phyloP scores from a whole-genome alignment of 1,140 invertebrate genomes.

The Spodoptera litura region DNA sequence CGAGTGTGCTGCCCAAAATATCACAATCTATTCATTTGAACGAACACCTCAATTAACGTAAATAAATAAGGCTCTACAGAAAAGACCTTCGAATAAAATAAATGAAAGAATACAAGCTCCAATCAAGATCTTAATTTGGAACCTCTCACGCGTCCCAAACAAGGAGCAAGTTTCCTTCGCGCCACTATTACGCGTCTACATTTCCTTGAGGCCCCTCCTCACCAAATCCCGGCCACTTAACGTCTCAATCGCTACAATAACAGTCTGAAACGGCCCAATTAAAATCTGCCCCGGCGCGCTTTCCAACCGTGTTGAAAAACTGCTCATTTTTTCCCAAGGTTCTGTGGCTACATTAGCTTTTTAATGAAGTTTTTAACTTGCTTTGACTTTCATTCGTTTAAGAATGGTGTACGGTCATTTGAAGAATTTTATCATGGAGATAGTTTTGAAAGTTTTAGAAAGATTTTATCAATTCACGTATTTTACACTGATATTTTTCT shows the following conservation, averaged over 20 bases:
- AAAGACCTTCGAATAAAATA: no score
- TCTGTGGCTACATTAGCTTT: conserved; percentile 18
- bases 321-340: conserved; percentile 1
- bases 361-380: conserved; percentile 5
- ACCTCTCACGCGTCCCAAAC: not conserved
- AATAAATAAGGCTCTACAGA: no score
- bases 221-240: conserved; percentile 30
- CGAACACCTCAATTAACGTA: no score
- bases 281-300: conserved; percentile 38
- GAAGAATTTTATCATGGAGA: not conserved
- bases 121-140: not conserved
- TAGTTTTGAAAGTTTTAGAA: no score
- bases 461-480: no score
- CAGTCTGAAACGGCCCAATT: conserved; percentile 45
- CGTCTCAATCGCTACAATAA: conserved; percentile 45
- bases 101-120: not conserved
- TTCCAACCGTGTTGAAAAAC: conserved; percentile 17
- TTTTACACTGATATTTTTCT: no score
- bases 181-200: conserved; percentile 6
- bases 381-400: not conserved
- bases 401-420: not conserved
- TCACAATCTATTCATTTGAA: no score
- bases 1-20: no score
- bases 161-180: not conserved
- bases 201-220: conserved; percentile 26